Percentiles rank a stretch among this genome's conserved stretches.
phyloP scores from a whole-genome alignment of 2,113 vertebrate species.

The Cyanoderma ruficeps region DNA sequence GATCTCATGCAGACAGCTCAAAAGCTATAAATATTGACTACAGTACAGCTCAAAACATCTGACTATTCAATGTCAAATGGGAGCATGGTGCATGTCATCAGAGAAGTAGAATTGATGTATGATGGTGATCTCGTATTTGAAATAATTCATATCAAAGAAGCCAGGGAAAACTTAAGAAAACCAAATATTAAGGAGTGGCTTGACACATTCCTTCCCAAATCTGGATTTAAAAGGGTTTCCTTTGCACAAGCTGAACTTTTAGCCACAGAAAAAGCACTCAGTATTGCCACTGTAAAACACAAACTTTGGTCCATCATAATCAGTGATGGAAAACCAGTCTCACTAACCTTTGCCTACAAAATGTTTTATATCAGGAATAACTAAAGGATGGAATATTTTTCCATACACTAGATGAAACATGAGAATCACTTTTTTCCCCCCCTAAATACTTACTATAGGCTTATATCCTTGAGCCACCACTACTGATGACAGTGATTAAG shows the following conservation, averaged over 20 bases:
- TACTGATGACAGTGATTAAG: background rate
- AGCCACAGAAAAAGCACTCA: background rate
- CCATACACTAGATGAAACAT: background rate
- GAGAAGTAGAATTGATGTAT: background rate
- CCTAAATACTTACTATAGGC: accelerated
- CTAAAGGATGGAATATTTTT: background rate
- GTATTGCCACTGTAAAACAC: background rate
- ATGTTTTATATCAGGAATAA: background rate
- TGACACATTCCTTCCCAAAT: background rate
- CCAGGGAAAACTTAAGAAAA: background rate
- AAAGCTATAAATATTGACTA: background rate
- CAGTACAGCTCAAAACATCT: background rate
- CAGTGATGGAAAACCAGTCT: background rate
- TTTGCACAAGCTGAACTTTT: background rate
- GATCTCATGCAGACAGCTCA: background rate
- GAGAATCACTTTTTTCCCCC: background rate
- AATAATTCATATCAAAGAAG: background rate
- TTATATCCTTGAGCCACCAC: background rate
- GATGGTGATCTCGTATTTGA: background rate
- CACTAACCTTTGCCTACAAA: background rate
- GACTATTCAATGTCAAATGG: background rate
- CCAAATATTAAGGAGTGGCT: background rate
- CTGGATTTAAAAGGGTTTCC: background rate
- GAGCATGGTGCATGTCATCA: background rate
- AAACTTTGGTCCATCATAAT: background rate